Conservation (phyloP, 1,140 invertebrate genomes). For the Callitettix versicolor region DNA sequence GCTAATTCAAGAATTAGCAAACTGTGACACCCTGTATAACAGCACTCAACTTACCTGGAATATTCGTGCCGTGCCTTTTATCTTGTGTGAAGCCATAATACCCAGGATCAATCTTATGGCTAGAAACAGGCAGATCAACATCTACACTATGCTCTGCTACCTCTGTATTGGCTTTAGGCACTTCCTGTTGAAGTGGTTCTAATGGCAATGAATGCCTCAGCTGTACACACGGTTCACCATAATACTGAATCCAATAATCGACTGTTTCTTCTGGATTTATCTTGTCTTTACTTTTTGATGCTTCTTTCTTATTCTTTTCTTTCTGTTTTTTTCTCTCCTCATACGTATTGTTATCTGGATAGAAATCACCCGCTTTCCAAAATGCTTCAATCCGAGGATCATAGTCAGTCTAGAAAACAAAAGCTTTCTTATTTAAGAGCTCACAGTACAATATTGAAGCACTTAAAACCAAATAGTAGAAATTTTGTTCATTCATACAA, state of each 20-base stretch:
- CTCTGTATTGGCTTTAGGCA: background rate
- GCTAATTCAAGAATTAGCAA: too few species aligned
- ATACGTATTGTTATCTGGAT: constrained; percentile 34
- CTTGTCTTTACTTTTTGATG: constrained; percentile 22
- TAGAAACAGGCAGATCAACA: constrained; percentile 34
- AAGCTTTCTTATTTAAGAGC: too few species aligned
- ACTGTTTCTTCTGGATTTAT: constrained; percentile 38
- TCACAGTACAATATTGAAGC: too few species aligned
- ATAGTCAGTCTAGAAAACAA: constrained; percentile 52
- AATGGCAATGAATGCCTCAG: constrained; percentile 52
- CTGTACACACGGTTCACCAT: constrained; percentile 49
- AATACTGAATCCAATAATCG: constrained; percentile 55
- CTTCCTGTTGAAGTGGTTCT: constrained; percentile 35
- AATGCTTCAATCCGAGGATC: constrained; percentile 67
- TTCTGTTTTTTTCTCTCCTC: constrained; percentile 18
- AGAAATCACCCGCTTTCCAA: constrained; percentile 62
- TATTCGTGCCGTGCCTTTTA: constrained; percentile 51
- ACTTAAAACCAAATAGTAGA: too few species aligned
- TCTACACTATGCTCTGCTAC: constrained; percentile 32
- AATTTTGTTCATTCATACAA: too few species aligned
- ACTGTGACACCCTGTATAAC: too few species aligned
- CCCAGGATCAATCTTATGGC: constrained; percentile 47
- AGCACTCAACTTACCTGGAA: constrained; percentile 57
- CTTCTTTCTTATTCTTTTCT: constrained; percentile 30
- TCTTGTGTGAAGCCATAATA: constrained; percentile 32